A percentile compares a stretch with the other conserved stretches of the same genome.
Evolutionary conservation across 2,113 vertebrate species (phyloP).

Genomic region (Noctilio leporinus): DNA sequence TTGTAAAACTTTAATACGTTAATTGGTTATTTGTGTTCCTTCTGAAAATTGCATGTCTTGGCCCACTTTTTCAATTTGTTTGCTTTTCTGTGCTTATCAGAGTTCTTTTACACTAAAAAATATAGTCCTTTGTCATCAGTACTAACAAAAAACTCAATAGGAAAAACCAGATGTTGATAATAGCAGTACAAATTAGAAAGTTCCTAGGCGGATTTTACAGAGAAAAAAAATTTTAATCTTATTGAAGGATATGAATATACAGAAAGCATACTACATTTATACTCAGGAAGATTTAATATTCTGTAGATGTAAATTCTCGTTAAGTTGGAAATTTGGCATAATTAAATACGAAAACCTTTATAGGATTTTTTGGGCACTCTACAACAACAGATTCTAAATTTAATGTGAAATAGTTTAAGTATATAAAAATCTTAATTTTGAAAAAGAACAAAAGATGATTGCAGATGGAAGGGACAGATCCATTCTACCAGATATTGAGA

Average conservation of each 20-base stretch:
- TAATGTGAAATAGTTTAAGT: neutral
- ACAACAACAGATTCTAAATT: neutral
- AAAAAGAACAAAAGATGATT: neutral
- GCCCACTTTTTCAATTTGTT: neutral
- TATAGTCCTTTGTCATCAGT: neutral
- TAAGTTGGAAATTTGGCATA: neutral
- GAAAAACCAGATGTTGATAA: slow-evolving; percentile 18
- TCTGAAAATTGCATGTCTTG: slow-evolving; percentile 21
- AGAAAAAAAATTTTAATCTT: slow-evolving; percentile 2
- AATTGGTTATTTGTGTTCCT: slow-evolving; percentile 12
- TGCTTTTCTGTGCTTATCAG: slow-evolving; percentile 20
- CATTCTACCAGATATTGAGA: neutral
- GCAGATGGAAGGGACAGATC: neutral
- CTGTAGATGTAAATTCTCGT: neutral
- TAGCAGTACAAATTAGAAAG: neutral
- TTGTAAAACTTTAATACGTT: neutral
- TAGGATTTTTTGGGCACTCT: neutral
- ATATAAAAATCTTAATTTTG: neutral
- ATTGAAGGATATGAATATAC: neutral
- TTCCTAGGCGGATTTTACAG: neutral
- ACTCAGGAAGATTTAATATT: neutral
- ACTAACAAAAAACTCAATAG: slow-evolving; percentile 11
- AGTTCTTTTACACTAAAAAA: slow-evolving; percentile 21
- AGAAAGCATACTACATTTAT: neutral
- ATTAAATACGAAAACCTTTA: neutral